These are phyloP conservation scores for Acheta domesticus DNA, from an alignment of 2,888 invertebrate species.

Conservation along the genomic window DNA sequence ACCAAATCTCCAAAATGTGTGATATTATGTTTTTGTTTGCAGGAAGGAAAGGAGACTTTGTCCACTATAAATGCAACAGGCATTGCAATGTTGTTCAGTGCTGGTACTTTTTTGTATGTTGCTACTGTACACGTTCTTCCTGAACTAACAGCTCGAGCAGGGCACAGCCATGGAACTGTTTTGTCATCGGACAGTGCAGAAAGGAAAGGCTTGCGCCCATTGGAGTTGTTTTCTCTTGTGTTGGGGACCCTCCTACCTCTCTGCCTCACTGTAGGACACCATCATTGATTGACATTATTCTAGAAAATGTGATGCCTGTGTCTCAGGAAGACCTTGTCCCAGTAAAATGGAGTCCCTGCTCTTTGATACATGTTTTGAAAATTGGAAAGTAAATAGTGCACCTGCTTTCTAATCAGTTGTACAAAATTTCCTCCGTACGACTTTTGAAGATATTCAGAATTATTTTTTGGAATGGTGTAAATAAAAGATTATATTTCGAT, in stretches of 20 bases:
- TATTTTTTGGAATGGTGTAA: too few species aligned
- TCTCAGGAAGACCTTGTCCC: background rate
- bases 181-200: conserved; percentile 19
- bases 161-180: conserved; percentile 26
- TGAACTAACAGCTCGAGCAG: conserved; percentile 64
- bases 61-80: conserved; percentile 90
- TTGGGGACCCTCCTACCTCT: conserved; percentile 85
- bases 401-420: too few species aligned
- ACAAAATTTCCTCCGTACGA: too few species aligned
- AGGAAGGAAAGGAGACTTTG: conserved; percentile 87
- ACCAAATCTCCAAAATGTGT: background rate
- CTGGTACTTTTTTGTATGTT: conserved; percentile 97
- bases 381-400: too few species aligned
- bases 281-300: conserved; percentile 60
- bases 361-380: too few species aligned
- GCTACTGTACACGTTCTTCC: conserved; percentile 98
- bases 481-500: too few species aligned
- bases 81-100: conserved; percentile 97
- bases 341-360: too few species aligned
- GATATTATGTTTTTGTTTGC: conserved; percentile 42
- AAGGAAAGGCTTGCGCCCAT: conserved; percentile 59
- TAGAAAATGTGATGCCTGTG: background rate
- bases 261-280: conserved; percentile 86
- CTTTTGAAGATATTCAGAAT: too few species aligned
- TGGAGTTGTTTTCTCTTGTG: conserved; percentile 79